These are phyloP conservation scores for Acanthoscelides obtectus DNA, from an alignment of 2,888 invertebrate genomes.

Conservation along the genomic window DNA sequence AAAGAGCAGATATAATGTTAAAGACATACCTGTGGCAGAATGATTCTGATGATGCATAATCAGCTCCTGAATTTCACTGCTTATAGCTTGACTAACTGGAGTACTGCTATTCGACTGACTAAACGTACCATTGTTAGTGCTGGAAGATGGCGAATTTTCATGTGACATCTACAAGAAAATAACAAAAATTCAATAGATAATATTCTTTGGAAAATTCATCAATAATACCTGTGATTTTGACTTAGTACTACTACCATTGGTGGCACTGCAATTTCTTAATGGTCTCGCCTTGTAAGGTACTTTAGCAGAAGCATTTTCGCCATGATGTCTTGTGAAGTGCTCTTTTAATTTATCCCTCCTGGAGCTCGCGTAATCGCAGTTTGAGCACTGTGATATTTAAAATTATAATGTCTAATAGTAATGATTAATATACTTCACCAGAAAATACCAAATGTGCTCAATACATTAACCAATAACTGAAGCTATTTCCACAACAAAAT, in stretches of 20 bases:
- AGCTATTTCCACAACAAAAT: too few relatives aligned
- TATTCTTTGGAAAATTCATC: too few relatives aligned
- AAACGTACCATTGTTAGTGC: constrained; percentile 38
- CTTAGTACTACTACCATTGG: constrained; percentile 18
- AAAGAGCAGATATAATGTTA: too few relatives aligned
- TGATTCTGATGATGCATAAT: constrained; percentile 47
- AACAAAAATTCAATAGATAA: not conserved
- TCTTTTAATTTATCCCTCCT: constrained; percentile 63
- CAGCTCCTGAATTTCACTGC: constrained; percentile 45
- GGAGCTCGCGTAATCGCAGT: constrained; percentile 62
- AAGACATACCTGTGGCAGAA: constrained; percentile 28
- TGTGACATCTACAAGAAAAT: constrained; percentile 30
- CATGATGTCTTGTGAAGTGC: constrained; percentile 51
- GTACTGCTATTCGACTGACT: constrained; percentile 33
- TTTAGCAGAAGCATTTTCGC: constrained; percentile 50
- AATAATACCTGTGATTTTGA: constrained; percentile 39
- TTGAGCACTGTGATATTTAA: constrained; percentile 47
- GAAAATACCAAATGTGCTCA: too few relatives aligned
- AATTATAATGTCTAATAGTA: too few relatives aligned
- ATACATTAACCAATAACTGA: too few relatives aligned
- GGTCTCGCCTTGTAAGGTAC: constrained; percentile 51
- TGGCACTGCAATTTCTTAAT: constrained; percentile 36
- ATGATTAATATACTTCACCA: too few relatives aligned
- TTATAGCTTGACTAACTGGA: constrained; percentile 38
- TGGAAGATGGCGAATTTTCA: constrained; percentile 35